phyloP scores from a whole-genome alignment of 2,888 invertebrate species.

The Tipula vernalis region DNA sequence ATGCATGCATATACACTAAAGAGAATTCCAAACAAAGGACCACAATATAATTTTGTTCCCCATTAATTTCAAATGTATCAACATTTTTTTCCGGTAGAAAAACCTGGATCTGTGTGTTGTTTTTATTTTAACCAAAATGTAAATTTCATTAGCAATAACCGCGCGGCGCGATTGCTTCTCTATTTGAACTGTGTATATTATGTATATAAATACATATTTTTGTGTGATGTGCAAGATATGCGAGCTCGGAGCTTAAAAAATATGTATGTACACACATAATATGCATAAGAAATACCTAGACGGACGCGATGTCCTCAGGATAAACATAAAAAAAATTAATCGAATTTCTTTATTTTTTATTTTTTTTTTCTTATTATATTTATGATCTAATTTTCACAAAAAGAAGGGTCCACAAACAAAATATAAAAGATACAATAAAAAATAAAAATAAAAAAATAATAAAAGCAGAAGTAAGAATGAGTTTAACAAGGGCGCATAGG shows the following conservation, averaged over 20 bases:
- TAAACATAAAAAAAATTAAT: background rate
- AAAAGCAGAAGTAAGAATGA: background rate
- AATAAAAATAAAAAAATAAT: background rate
- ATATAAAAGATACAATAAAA: background rate
- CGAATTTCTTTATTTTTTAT: background rate
- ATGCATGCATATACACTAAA: background rate
- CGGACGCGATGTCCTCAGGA: background rate
- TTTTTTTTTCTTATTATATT: background rate
- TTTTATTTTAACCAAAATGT: background rate
- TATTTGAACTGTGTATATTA: background rate
- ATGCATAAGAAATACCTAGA: background rate
- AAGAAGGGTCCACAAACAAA: background rate
- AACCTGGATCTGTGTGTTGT: background rate
- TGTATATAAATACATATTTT: background rate
- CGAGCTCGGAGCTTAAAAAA: background rate
- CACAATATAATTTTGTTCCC: background rate
- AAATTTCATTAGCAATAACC: background rate
- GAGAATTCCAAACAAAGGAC: background rate
- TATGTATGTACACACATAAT: background rate
- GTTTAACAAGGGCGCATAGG: background rate
- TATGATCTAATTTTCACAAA: background rate
- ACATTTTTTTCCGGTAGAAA: background rate
- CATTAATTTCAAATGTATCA: background rate
- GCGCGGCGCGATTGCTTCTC: background rate
- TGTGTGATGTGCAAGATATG: background rate